Base-by-base conservation (phyloP, 2,113 vertebrate species). In the Perccottus glenii region DNA sequence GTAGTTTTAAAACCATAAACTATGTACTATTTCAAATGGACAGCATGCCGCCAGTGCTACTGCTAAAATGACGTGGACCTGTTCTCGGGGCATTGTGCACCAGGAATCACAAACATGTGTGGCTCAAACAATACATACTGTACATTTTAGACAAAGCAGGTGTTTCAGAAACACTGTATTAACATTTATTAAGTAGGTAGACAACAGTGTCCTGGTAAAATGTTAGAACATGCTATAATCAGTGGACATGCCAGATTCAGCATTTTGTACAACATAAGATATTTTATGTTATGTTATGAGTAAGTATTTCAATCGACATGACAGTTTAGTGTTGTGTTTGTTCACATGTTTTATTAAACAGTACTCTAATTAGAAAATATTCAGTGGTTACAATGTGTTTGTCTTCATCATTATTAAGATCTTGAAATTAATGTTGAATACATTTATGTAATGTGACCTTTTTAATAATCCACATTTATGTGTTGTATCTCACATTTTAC, bases 121-220 rank as follows among this genome's bases (percentile, higher is more conserved):
- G 1, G 1, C 19, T 27, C 19, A 27, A 40, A 40, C 5, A 6
- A 40, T 40, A 40, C 2, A 40, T 10, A 52, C 10, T 11, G 50
- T 52, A 14, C 6, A 52, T 52, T 11, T 51, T 33, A 33, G 5
- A 52, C 50, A 11, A 52, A 51, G 33, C 50, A 52, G 50, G 50
- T 33, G 50, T 33, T 19, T 52, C 50, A 52, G 27, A 52, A 52
- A 33, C 50, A 33, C 50, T 52, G 50, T 52, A 52, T 32, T 52
- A 33, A 52, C 11, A 40, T 40, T 6, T 40, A 40, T 38, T 4
- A 38, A 38, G 36, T 40, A 40, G 8, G 38, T 40, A 27, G 19
- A 27, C 19, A 27, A 27, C 19, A 27, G 19, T 3, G 19, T 27
- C 19, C 19, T 27, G 19, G 1, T 27, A 27, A 27, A 27, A 27